These are phyloP conservation scores for Ceraclea dissimilis DNA, from an alignment of 2,888 invertebrate genomes.

Conservation along the genomic window DNA sequence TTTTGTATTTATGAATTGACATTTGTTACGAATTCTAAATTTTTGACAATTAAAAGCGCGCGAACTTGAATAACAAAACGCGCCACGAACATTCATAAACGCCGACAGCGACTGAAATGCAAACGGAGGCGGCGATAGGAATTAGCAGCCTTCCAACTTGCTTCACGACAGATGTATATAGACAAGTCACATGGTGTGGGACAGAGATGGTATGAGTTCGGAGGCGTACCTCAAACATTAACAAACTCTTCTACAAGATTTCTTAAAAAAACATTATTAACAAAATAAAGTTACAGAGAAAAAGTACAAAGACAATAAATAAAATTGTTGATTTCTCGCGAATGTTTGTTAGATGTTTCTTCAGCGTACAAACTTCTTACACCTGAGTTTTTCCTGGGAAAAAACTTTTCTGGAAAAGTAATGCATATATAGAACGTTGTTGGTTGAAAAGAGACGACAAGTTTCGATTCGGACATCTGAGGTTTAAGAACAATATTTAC, in stretches of 20 bases:
- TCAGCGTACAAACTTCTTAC: no score
- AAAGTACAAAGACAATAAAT: conserved; percentile 4
- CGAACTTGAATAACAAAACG: not conserved
- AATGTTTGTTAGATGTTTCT: not conserved
- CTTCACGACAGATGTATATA: conserved; percentile 23
- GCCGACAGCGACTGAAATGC: conserved; percentile 21
- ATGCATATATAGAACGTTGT: conserved; percentile 9
- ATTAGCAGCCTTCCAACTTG: conserved; percentile 17
- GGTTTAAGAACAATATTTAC: conserved; percentile 18
- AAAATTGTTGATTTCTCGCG: not conserved
- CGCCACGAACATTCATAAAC: conserved; percentile 12
- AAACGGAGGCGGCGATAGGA: conserved; percentile 21
- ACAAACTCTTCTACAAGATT: not conserved
- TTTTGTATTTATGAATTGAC: conserved; percentile 4
- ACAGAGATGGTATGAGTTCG: conserved; percentile 21
- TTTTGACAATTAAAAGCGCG: conserved; percentile 4
- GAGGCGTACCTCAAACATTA: conserved; percentile 23
- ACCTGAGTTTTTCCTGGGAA: not conserved
- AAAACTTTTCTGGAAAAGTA: conserved; percentile 15
- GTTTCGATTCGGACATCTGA: conserved; percentile 11
- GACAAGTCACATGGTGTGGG: conserved; percentile 23
- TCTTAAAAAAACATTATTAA: not conserved
- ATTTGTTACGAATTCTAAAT: conserved; percentile 13
- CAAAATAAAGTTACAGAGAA: not conserved
- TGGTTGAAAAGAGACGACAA: conserved; percentile 18